A percentile compares a stretch with the other conserved stretches of the same genome.
Conservation (phyloP, 2,797 vertebrate genomes). For the Pitangus sulphuratus region DNA sequence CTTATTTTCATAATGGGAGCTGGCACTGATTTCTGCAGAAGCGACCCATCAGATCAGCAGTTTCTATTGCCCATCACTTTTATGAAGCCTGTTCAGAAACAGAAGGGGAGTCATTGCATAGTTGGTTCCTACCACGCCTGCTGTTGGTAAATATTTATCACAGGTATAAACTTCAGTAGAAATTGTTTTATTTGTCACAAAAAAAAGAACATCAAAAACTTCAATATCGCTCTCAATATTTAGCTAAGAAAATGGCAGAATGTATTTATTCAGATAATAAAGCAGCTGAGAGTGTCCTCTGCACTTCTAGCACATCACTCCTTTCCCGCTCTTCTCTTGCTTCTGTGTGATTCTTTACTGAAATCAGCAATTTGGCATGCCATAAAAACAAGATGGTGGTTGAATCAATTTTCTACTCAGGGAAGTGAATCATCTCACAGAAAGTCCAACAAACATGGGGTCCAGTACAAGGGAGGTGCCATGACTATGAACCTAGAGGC, state of each 20-base stretch:
- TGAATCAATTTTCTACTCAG: not conserved
- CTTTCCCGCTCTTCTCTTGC: not conserved
- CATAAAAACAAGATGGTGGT: not conserved
- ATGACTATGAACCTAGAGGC: not conserved
- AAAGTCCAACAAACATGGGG: not conserved
- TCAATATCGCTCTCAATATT: not conserved
- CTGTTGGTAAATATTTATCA: not conserved
- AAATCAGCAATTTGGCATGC: not conserved
- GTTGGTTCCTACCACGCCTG: not conserved
- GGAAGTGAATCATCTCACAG: not conserved
- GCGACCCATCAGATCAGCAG: not conserved
- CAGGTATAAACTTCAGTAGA: not conserved
- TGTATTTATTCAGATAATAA: not conserved
- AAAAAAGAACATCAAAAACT: not conserved
- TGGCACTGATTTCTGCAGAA: not conserved
- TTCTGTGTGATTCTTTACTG: not conserved
- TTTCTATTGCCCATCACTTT: not conserved
- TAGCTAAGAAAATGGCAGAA: not conserved
- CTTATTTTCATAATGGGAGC: not conserved
- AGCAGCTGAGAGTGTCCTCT: not conserved
- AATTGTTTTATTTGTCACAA: not conserved
- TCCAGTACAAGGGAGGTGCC: not conserved
- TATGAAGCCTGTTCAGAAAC: not conserved
- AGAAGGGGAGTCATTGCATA: not conserved
- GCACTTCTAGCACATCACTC: accelerated